These are phyloP conservation scores for Apeltes quadracus DNA, from an alignment of 2,113 vertebrate species.

Conservation along the genomic window DNA sequence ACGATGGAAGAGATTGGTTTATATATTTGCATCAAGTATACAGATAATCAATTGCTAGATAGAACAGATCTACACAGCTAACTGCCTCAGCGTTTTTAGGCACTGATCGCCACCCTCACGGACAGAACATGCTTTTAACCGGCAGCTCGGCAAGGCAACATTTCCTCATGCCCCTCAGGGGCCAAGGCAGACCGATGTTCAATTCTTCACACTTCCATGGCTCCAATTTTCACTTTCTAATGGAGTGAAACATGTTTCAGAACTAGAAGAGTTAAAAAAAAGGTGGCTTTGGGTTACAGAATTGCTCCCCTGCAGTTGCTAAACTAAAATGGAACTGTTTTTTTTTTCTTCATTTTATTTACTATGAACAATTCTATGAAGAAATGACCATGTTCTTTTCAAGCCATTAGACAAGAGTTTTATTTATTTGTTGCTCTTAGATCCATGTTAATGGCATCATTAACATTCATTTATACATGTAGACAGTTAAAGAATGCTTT, in stretches of 20 bases:
- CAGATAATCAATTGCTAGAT: background rate
- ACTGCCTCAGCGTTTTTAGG: no score
- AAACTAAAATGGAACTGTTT: constrained; percentile 6
- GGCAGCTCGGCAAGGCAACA: constrained; percentile 42
- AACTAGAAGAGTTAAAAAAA: constrained; percentile 28
- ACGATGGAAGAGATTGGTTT: no score
- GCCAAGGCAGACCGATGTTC: constrained; percentile 59
- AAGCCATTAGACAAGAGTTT: constrained; percentile 7
- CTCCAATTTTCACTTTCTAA: constrained; percentile 73
- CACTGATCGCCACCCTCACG: constrained; percentile 40
- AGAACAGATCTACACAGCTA: no score
- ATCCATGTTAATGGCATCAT: background rate
- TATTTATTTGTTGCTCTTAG: constrained; percentile 2
- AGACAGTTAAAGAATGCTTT: constrained; percentile 33
- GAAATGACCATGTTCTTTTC: constrained; percentile 29
- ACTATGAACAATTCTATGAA: constrained; percentile 32
- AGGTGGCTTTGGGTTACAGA: constrained; percentile 21
- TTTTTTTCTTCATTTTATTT: background rate
- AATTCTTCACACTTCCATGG: constrained; percentile 72
- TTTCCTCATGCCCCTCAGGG: constrained; percentile 64
- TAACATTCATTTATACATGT: constrained; percentile 7
- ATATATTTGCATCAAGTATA: no score
- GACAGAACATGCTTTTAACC: constrained; percentile 62
- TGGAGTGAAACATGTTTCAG: constrained; percentile 69
- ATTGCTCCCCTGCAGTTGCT: background rate